Evolutionary conservation across 2,113 vertebrate species (phyloP).

Genomic region (Catharus bicknelli): DNA sequence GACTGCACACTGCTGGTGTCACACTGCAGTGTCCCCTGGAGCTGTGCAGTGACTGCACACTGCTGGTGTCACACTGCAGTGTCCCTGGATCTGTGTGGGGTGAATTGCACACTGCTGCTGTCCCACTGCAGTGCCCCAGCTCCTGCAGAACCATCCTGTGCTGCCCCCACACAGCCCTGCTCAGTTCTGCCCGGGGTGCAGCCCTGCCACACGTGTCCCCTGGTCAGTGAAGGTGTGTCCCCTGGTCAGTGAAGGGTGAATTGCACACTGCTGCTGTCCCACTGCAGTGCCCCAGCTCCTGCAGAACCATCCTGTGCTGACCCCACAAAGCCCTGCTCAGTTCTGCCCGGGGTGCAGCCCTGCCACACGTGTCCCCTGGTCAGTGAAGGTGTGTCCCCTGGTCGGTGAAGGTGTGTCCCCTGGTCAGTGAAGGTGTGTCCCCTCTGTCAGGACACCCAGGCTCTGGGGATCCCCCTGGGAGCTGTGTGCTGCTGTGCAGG

Average conservation of each 20-base stretch:
- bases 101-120: too few species aligned
- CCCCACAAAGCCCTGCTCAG: accelerated
- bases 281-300: background rate
- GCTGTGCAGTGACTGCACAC: too few species aligned
- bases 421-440: background rate
- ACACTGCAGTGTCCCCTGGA: too few species aligned
- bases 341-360: background rate
- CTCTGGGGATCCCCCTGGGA: background rate
- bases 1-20: too few species aligned
- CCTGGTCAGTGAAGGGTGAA: background rate
- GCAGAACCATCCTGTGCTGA: background rate
- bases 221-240: background rate
- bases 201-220: background rate
- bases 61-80: too few species aligned
- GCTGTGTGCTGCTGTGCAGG: background rate
- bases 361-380: accelerated
- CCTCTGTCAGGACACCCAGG: background rate
- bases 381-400: background rate
- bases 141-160: background rate
- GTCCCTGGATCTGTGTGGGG: too few species aligned
- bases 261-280: too few species aligned
- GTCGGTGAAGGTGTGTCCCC: background rate
- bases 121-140: too few species aligned
- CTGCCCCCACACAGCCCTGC: accelerated
- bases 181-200: background rate